Conservation (phyloP, 2,797 vertebrate species). For the Oreonectes daqikongensis region DNA sequence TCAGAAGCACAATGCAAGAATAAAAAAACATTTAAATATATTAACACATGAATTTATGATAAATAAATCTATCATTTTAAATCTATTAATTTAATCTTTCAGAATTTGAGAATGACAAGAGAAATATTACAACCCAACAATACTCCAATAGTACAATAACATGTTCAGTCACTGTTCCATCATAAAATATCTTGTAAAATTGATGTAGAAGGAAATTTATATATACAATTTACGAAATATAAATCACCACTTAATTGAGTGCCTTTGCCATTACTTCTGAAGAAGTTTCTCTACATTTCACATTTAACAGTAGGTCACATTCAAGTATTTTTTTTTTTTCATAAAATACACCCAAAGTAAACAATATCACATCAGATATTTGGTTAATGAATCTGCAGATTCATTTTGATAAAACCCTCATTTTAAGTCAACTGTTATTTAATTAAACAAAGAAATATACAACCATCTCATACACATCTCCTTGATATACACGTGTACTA, state of each 20-base stretch:
- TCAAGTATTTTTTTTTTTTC: constrained; percentile 22
- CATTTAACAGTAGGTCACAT: background rate
- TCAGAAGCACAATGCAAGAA: background rate
- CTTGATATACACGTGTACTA: constrained; percentile 1
- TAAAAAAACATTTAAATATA: background rate
- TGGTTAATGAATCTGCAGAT: constrained; percentile 1
- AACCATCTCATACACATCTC: constrained; percentile 2
- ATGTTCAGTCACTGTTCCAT: background rate
- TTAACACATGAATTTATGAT: background rate
- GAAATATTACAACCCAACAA: background rate
- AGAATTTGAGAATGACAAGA: background rate
- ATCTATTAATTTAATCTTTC: background rate
- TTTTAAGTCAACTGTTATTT: background rate
- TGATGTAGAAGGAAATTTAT: background rate
- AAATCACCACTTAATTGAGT: background rate
- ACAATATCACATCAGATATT: constrained; percentile 15
- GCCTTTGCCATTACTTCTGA: background rate
- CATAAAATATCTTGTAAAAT: background rate
- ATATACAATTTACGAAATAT: background rate
- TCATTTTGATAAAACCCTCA: constrained; percentile 13
- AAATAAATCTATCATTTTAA: no score
- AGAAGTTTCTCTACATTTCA: background rate
- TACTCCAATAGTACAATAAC: constrained; percentile 5
- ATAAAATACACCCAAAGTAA: background rate
- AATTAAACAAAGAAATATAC: background rate